A percentile compares a stretch with the other conserved stretches of the same genome.
phyloP scores from a whole-genome alignment of 2,797 vertebrate species.

The Sebastes flavidus region DNA sequence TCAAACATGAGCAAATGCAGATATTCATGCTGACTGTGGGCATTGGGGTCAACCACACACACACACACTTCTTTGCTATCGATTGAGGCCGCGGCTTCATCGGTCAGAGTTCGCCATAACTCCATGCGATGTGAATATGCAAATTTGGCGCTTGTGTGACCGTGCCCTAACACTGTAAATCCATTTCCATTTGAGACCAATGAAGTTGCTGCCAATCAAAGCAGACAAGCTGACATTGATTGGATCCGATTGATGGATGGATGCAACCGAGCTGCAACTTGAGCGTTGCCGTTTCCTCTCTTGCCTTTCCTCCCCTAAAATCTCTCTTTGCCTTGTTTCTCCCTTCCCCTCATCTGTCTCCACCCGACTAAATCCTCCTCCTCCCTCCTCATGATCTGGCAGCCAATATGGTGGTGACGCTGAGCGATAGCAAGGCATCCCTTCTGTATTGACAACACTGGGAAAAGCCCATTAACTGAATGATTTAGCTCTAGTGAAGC shows the following conservation, averaged over 20 bases:
- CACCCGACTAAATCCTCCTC: not conserved
- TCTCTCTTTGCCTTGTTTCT: constrained; percentile 6
- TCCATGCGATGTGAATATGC: not conserved
- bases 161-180: not conserved
- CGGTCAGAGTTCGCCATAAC: not conserved
- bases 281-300: not conserved
- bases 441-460: constrained; percentile 41
- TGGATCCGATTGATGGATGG: constrained; percentile 21
- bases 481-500: constrained; percentile 41
- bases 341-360: constrained; percentile 16
- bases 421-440: constrained; percentile 48
- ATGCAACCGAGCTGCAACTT: constrained; percentile 12
- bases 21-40: not conserved
- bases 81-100: accelerated
- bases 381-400: constrained; percentile 17
- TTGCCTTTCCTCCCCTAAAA: not conserved
- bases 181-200: not conserved
- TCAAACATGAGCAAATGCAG: not conserved
- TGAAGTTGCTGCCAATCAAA: constrained; percentile 31
- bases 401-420: constrained; percentile 49
- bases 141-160: not conserved
- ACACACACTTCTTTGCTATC: not conserved
- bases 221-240: not conserved
- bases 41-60: not conserved
- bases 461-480: constrained; percentile 58